Conservation (phyloP, 2,113 vertebrate genomes). For the Sceloporus undulatus region DNA sequence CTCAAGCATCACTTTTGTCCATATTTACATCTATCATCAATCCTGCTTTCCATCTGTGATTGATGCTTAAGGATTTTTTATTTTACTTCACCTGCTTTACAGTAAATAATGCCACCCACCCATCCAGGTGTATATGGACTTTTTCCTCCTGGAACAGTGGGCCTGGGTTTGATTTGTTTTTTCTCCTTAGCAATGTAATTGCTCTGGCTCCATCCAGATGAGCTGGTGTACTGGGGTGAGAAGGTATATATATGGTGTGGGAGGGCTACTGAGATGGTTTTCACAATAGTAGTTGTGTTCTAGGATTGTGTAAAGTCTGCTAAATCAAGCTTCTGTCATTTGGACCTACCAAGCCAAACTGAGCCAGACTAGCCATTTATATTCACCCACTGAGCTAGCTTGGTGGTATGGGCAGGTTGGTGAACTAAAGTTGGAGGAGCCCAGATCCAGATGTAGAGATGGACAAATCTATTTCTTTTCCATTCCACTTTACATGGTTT, state of each 20-base stretch:
- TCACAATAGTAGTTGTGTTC: background rate
- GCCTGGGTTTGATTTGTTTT: background rate
- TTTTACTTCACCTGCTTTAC: constrained; percentile 6
- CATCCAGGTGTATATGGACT: background rate
- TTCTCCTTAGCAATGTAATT: background rate
- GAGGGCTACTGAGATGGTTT: background rate
- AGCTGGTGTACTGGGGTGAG: too few species aligned
- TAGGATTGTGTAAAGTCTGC: background rate
- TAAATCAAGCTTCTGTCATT: background rate
- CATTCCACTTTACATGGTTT: too few species aligned
- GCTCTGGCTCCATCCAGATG: too few species aligned
- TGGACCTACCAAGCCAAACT: background rate
- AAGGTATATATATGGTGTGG: background rate
- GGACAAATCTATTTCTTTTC: background rate
- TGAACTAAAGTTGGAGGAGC: too few species aligned
- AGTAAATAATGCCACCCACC: background rate
- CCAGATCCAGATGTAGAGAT: background rate
- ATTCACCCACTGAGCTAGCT: background rate
- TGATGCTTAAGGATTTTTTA: background rate
- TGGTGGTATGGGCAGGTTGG: background rate
- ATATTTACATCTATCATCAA: background rate
- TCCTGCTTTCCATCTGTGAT: background rate
- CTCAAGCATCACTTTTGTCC: background rate
- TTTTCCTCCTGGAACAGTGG: background rate
- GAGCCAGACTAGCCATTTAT: background rate